phyloP scores from a whole-genome alignment of 2,888 invertebrate species.

The Hemaris fuciformis region DNA sequence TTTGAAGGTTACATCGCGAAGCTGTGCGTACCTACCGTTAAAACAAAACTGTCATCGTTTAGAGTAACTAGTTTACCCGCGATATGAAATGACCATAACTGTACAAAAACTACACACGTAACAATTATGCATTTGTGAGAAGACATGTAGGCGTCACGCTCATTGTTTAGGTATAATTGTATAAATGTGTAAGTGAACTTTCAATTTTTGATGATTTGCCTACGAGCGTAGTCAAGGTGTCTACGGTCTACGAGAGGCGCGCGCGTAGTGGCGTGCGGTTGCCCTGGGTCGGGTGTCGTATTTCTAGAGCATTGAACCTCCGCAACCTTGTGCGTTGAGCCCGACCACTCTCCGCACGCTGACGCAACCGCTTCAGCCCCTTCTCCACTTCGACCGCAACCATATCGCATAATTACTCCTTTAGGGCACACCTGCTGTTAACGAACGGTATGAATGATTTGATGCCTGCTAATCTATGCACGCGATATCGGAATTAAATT shows the following conservation, averaged over 20 bases:
- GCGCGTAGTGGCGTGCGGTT: constrained; percentile 47
- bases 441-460: constrained; percentile 63
- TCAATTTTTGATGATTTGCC: constrained; percentile 16
- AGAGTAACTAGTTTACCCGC: constrained; percentile 56
- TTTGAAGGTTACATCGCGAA: constrained; percentile 70
- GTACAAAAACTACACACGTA: constrained; percentile 21
- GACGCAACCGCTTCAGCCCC: constrained; percentile 77
- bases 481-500: constrained; percentile 73
- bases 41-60: constrained; percentile 67
- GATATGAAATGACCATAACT: constrained; percentile 33
- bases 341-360: constrained; percentile 75
- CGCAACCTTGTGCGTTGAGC: constrained; percentile 80
- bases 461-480: constrained; percentile 59
- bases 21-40: constrained; percentile 70
- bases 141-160: not conserved
- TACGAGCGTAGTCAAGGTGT: constrained; percentile 34
- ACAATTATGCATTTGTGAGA: not conserved
- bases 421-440: constrained; percentile 74
- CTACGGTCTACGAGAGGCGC: constrained; percentile 22
- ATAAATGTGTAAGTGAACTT: constrained; percentile 2
- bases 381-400: constrained; percentile 66
- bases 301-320: constrained; percentile 82
- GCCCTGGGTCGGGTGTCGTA: constrained; percentile 75
- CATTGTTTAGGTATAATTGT: not conserved
- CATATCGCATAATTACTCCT: constrained; percentile 75